A percentile compares a stretch with the other conserved stretches of the same genome.
Conservation (phyloP, 2,888 invertebrate genomes). For the Perizoma flavofasciatum region DNA sequence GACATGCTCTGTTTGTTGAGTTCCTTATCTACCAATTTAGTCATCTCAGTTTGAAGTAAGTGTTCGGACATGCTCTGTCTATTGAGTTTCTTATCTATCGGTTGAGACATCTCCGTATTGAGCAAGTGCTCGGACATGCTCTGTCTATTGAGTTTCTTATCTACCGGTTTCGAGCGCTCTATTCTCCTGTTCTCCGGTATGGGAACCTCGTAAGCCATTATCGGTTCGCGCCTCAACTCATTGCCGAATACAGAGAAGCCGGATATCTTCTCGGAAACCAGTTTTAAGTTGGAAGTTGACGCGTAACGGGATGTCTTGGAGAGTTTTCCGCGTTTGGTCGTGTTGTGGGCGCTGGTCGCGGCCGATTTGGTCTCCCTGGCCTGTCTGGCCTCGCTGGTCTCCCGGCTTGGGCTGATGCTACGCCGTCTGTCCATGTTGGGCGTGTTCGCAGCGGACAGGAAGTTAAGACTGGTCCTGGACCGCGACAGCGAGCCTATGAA, state of each 20-base stretch:
- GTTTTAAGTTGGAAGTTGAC: conserved; percentile 70
- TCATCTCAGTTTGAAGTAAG: too few relatives aligned
- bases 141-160: conserved; percentile 47
- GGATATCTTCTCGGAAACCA: conserved; percentile 74
- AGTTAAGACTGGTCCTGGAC: conserved; percentile 82
- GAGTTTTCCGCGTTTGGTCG: conserved; percentile 60
- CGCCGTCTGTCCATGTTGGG: conserved; percentile 63
- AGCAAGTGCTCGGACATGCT: conserved; percentile 46
- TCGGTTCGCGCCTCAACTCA: conserved; percentile 63
- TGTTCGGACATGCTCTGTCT: conserved; percentile 56
- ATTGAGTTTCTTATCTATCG: conserved; percentile 41
- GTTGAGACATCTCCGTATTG: conserved; percentile 32
- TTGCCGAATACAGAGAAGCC: conserved; percentile 70
- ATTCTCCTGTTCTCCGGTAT: conserved; percentile 21
- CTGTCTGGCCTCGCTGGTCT: conserved; percentile 57
- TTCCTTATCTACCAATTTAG: conserved; percentile 16
- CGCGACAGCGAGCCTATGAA: conserved; percentile 83
- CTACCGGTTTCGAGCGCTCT: conserved; percentile 43
- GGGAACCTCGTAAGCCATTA: conserved; percentile 67
- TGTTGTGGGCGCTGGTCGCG: conserved; percentile 53
- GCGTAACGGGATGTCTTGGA: conserved; percentile 64
- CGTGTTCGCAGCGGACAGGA: conserved; percentile 61
- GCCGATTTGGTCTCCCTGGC: conserved; percentile 60
- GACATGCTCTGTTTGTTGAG: conserved; percentile 66
- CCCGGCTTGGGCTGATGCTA: conserved; percentile 63